phyloP scores from a whole-genome alignment of 1,140 invertebrate genomes.

The Polypedilum vanderplanki region DNA sequence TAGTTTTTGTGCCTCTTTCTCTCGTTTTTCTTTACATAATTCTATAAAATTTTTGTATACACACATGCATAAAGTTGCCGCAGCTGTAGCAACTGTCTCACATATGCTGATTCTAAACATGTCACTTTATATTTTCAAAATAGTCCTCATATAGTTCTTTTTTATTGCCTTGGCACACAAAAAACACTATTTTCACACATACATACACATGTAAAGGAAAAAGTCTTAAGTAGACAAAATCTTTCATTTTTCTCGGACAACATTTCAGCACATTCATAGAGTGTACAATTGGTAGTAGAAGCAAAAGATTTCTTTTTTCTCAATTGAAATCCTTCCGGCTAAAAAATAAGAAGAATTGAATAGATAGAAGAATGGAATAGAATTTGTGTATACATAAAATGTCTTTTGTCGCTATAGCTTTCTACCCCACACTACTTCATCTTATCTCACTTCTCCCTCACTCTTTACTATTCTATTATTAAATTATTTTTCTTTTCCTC shows the following conservation, averaged over 20 bases:
- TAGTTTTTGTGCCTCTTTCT: too few relatives aligned
- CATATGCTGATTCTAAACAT: constrained; percentile 26
- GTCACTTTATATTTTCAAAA: constrained; percentile 23
- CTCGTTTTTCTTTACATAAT: too few relatives aligned
- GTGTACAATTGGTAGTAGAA: background rate
- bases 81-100: too few relatives aligned
- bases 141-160: background rate
- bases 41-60: background rate
- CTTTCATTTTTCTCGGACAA: background rate
- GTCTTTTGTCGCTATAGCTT: background rate
- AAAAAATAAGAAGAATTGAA: background rate
- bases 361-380: background rate
- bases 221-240: constrained; percentile 6
- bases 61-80: background rate
- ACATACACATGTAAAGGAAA: background rate
- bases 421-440: background rate
- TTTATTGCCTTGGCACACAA: background rate
- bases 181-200: background rate
- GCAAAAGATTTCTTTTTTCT: background rate
- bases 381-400: background rate
- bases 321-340: constrained; percentile 8
- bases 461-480: background rate
- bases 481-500: background rate
- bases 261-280: background rate
- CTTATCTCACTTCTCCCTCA: background rate